phyloP scores from a whole-genome alignment of 1,140 invertebrate genomes.

The Tribolium madens region DNA sequence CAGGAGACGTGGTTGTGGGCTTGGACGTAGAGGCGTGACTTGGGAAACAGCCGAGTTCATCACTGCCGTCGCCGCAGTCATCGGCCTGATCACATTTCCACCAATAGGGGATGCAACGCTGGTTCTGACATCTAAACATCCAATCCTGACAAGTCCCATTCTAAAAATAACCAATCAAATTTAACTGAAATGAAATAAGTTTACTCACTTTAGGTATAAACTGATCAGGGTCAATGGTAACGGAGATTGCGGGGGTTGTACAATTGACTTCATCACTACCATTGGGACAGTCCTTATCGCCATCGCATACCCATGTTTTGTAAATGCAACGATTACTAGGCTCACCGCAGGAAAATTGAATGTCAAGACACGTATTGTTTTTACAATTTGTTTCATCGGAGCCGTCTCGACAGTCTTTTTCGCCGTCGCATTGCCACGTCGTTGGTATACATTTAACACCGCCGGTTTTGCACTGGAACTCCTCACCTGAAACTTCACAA shows the following conservation, averaged over 20 bases:
- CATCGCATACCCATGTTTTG: conserved; percentile 80
- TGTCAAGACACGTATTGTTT: conserved; percentile 70
- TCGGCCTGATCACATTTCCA: conserved; percentile 77
- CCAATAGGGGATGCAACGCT: conserved; percentile 86
- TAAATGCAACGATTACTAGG: conserved; percentile 77
- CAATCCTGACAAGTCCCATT: conserved; percentile 75
- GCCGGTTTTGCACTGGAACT: conserved; percentile 61
- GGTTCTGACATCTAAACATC: conserved; percentile 81
- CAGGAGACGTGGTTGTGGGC: not conserved
- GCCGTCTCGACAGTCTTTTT: conserved; percentile 62
- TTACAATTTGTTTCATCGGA: conserved; percentile 66
- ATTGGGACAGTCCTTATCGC: conserved; percentile 76
- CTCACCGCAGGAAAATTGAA: conserved; percentile 74
- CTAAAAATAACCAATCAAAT: too few relatives aligned
- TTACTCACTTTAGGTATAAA: conserved; percentile 49
- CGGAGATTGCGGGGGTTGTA: conserved; percentile 54
- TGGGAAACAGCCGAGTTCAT: conserved; percentile 70
- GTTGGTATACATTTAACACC: conserved; percentile 73
- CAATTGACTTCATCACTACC: conserved; percentile 82
- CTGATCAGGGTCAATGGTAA: conserved; percentile 3
- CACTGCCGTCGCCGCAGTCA: conserved; percentile 84
- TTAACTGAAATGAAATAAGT: too few relatives aligned
- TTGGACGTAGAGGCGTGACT: conserved; percentile 50
- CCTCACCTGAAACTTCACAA: conserved; percentile 50
- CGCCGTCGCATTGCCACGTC: conserved; percentile 72